Evolutionary conservation across 2,797 vertebrate genomes (phyloP).

Genomic region (Phylloscopus collybita): DNA sequence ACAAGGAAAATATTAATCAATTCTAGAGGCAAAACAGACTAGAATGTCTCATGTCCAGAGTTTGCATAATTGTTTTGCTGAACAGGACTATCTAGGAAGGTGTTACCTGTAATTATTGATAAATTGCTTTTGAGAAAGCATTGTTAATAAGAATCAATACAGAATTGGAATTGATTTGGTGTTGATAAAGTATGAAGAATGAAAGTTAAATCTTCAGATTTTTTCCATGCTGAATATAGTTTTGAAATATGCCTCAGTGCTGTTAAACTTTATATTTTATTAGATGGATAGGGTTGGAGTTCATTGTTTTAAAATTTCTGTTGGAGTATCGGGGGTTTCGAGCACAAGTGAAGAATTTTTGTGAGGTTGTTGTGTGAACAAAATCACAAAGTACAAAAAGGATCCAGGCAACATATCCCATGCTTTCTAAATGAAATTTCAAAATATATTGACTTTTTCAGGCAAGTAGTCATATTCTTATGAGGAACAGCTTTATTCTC

Average conservation of each 20-base stretch:
- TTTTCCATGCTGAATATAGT: not conserved
- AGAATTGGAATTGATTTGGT: too few relatives aligned
- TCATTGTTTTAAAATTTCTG: not conserved
- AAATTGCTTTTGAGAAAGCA: not conserved
- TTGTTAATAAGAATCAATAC: not conserved
- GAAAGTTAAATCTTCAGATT: not conserved
- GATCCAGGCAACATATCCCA: not conserved
- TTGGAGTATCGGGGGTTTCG: fast-evolving
- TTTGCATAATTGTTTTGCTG: not conserved
- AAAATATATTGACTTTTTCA: not conserved
- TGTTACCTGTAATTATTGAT: not conserved
- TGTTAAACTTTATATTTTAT: not conserved
- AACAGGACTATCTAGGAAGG: not conserved
- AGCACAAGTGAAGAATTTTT: not conserved
- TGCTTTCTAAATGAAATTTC: not conserved
- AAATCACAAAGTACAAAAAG: not conserved
- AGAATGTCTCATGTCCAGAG: not conserved
- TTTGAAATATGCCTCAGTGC: not conserved
- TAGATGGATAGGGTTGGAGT: fast-evolving
- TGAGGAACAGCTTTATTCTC: not conserved
- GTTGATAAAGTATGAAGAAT: not conserved
- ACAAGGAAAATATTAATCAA: not conserved
- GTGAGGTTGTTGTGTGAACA: not conserved
- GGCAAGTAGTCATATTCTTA: not conserved
- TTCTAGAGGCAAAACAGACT: not conserved